phyloP scores from a whole-genome alignment of 2,888 invertebrate species.

The Rhorus exstirpatorius region DNA sequence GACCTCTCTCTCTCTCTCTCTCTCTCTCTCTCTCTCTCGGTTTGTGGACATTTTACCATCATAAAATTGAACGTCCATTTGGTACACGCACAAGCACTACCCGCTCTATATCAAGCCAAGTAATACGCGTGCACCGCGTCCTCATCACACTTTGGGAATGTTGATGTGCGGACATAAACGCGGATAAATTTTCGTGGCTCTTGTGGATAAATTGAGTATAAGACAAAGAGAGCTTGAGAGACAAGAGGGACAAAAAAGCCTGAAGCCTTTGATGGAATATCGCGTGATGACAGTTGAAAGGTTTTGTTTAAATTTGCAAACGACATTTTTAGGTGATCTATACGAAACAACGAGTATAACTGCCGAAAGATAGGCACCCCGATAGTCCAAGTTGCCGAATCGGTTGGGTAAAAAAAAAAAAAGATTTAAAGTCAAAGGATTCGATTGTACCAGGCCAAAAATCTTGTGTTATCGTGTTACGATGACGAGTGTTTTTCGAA shows the following conservation, averaged over 20 bases:
- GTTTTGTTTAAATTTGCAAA: too few relatives aligned
- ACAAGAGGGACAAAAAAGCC: conserved; percentile 1
- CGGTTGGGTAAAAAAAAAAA: too few relatives aligned
- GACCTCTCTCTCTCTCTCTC: conserved; percentile 49
- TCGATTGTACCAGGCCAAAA: too few relatives aligned
- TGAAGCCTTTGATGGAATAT: not conserved
- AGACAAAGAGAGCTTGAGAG: not conserved
- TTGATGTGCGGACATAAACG: conserved; percentile 40
- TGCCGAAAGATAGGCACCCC: too few relatives aligned
- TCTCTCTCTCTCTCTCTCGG: not conserved
- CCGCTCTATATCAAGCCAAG: not conserved
- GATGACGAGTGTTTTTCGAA: too few relatives aligned
- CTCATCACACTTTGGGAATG: conserved; percentile 17
- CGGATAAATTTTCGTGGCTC: conserved; percentile 42
- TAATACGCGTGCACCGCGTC: not conserved
- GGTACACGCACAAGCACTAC: conserved; percentile 1
- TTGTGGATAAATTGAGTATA: not conserved
- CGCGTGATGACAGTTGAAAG: too few relatives aligned
- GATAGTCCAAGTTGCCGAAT: too few relatives aligned
- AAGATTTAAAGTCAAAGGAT: too few relatives aligned
- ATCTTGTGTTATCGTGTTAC: too few relatives aligned
- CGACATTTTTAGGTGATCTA: too few relatives aligned
- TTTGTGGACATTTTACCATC: conserved; percentile 75
- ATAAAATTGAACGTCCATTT: conserved; percentile 80
- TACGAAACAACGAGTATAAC: too few relatives aligned